Conservation (phyloP, 2,888 invertebrate species). For the Elegia similella region DNA sequence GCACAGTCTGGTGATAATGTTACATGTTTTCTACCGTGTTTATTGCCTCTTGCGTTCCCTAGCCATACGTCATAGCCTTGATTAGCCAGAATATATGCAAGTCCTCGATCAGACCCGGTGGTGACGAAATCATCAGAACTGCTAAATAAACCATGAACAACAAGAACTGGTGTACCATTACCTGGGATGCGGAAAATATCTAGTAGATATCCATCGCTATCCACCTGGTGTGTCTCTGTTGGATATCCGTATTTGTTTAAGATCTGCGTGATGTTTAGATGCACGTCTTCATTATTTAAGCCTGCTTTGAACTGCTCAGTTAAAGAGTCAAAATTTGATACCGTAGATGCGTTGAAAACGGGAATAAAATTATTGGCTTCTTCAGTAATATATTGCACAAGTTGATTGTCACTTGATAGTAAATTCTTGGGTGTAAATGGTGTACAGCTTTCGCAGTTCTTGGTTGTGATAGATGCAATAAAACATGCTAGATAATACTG, state of each 20-base stretch:
- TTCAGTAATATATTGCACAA: too few species aligned
- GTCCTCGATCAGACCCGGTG: conserved; percentile 78
- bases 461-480: too few species aligned
- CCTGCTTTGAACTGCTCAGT: too few species aligned
- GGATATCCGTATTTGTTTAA: neutral
- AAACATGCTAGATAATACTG: too few species aligned
- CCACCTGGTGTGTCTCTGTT: neutral
- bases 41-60: conserved; percentile 88
- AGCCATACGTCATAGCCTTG: conserved; percentile 87
- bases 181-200: conserved; percentile 29
- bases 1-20: conserved; percentile 42
- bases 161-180: conserved; percentile 74
- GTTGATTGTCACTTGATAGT: too few species aligned
- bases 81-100: conserved; percentile 80
- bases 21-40: conserved; percentile 74
- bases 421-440: too few species aligned
- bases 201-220: conserved; percentile 34
- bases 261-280: neutral
- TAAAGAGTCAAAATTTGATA: too few species aligned
- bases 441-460: too few species aligned
- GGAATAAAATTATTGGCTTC: too few species aligned
- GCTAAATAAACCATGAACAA: conserved; percentile 86
- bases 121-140: conserved; percentile 87
- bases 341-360: too few species aligned
- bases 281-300: neutral